A percentile compares a stretch with the other conserved stretches of the same genome.
phyloP scores from a whole-genome alignment of 2,888 invertebrate species.

The Lottia gigantea region DNA sequence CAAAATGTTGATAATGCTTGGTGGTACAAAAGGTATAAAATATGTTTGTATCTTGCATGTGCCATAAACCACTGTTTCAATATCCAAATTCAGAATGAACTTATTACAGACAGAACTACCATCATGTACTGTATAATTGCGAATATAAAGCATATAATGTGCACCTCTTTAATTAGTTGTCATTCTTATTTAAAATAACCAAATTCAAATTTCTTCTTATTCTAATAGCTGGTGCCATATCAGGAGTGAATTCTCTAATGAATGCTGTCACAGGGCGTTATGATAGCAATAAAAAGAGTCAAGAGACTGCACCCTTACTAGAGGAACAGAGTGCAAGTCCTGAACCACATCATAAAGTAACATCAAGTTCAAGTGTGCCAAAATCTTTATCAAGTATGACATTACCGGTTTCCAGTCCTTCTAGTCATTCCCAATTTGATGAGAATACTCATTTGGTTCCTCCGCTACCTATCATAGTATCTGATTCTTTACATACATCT shows the following conservation, averaged over 20 bases:
- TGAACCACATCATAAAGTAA: constrained; percentile 46
- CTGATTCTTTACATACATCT: constrained; percentile 18
- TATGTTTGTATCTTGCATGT: too few relatives aligned
- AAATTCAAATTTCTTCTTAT: background rate
- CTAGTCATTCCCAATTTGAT: constrained; percentile 64
- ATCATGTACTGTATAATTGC: too few relatives aligned
- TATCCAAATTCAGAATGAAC: too few relatives aligned
- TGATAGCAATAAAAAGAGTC: constrained; percentile 47
- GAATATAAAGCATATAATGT: too few relatives aligned
- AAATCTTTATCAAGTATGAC: constrained; percentile 65
- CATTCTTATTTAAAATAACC: too few relatives aligned
- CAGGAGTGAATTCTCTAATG: constrained; percentile 59
- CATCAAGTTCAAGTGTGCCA: constrained; percentile 60
- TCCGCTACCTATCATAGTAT: constrained; percentile 20
- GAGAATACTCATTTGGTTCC: constrained; percentile 26
- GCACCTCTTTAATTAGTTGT: background rate
- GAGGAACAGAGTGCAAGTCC: constrained; percentile 54
- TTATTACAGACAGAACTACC: too few relatives aligned
- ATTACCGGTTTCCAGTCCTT: constrained; percentile 63
- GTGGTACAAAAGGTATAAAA: too few relatives aligned
- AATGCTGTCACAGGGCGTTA: constrained; percentile 56
- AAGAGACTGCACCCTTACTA: constrained; percentile 61
- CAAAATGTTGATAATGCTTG: too few relatives aligned
- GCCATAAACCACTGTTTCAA: too few relatives aligned
- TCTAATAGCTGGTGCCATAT: constrained; percentile 55